Base-by-base conservation (phyloP, 2,888 invertebrate genomes). In the Lapara coniferarum region DNA sequence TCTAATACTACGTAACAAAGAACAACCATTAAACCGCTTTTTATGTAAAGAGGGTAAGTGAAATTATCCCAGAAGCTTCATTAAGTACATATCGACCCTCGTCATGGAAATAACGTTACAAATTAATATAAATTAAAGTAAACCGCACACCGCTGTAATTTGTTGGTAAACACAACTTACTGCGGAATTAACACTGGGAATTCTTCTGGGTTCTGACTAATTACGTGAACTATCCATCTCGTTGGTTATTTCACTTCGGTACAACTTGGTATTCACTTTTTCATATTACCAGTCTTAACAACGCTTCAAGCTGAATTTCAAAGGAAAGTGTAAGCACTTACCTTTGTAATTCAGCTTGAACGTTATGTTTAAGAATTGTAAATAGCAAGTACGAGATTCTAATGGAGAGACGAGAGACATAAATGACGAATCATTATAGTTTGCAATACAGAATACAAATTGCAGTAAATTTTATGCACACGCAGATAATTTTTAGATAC, bases 31-130 rank as follows among this genome's bases (percentile, higher is more conserved):
- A 10, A 59, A 13, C 46, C 13, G 56, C 25, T 12, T 46, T 14
- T 49, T 19, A 49, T 63, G 13, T 49, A 19, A 63, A 19, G 46
- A 49, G 49, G 49, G 63, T 25, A 19, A 13, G 19, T 25, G 12
- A 63, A 49, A 63, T 49, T 49, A 63, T 46, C 19, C 12, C 19
- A 49, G 13, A 63, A 49, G 59, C 49, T 6, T 16, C 10, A 19
- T 49, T 12, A 58, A 44, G 12, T 10, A 55, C 44, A 12, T 19
- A 63, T 46, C 49, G 68, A 75, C 75, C 75, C 71, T 19, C 73
- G 72, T 75, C 73, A 69, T 63, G 70, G 70, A 72, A 74, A 74
- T 63, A 75, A 73, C 66, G 73, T 70, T 66, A 19, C 58, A 71
- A 63, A 63, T 10, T 19, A 19, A 53, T 69, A 74, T 80, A 25